phyloP scores from a whole-genome alignment of 2,797 vertebrate genomes.

The Petrocephalus sullivani region DNA sequence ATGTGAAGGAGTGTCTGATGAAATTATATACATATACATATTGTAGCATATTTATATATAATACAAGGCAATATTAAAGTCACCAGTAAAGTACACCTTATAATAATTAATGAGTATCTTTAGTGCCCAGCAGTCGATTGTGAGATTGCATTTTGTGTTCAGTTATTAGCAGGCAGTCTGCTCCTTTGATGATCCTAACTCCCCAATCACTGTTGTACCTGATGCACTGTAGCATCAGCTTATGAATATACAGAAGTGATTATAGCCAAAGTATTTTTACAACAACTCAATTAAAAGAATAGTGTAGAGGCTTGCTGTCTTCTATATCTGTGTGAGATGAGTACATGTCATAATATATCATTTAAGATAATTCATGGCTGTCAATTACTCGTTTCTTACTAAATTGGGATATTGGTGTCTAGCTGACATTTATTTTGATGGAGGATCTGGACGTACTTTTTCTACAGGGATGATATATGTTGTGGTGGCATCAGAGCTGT shows the following conservation, averaged over 20 bases:
- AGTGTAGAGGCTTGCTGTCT: neutral
- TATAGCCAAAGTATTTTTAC: constrained; percentile 4
- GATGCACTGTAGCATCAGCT: neutral
- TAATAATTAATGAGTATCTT: neutral
- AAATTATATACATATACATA: constrained; percentile 12
- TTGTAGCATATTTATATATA: constrained; percentile 27
- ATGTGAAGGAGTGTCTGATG: neutral
- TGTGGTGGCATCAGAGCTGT: neutral
- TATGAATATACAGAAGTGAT: neutral
- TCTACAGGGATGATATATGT: neutral
- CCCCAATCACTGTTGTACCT: neutral
- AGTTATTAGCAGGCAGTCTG: neutral
- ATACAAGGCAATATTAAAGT: neutral
- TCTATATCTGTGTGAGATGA: neutral
- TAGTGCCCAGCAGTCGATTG: neutral
- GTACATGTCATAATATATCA: neutral
- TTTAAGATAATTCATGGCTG: neutral
- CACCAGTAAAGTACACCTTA: neutral
- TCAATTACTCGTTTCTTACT: constrained; percentile 1
- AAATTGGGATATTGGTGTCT: neutral
- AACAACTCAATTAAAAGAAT: constrained; percentile 12
- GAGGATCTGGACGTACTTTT: neutral
- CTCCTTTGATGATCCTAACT: constrained; percentile 1
- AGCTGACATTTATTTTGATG: neutral
- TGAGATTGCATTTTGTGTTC: neutral